Percentiles rank a stretch among this genome's conserved stretches.
Conservation (phyloP, 2,797 vertebrate genomes). For the Tadarida brasiliensis region DNA sequence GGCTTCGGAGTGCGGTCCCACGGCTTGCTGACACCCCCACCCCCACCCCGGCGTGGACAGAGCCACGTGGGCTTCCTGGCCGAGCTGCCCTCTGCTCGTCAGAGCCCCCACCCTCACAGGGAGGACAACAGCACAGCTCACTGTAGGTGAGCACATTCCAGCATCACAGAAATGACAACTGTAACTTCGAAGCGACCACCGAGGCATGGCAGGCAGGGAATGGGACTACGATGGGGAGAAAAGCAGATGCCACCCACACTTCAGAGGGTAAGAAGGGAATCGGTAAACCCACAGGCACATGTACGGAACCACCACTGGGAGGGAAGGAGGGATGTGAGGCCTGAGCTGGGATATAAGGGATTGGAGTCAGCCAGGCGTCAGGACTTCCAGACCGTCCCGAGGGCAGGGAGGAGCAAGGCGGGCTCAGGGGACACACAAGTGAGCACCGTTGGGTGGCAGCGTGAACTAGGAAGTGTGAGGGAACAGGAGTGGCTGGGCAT, state of each 20-base stretch:
- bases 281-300: neutral
- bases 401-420: neutral
- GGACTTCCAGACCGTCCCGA: neutral
- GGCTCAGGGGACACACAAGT: neutral
- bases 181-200: neutral
- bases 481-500: neutral
- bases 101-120: neutral
- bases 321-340: neutral
- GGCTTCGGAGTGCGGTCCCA: neutral
- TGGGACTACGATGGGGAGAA: neutral
- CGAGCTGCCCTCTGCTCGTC: neutral
- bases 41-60: neutral
- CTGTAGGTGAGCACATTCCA: neutral
- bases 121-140: neutral
- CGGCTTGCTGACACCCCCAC: neutral
- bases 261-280: neutral
- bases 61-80: neutral
- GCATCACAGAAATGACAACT: neutral
- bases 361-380: neutral
- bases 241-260: neutral
- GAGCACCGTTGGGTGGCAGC: neutral
- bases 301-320: neutral
- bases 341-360: neutral
- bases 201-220: neutral
- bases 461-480: neutral